A percentile compares a stretch with the other conserved stretches of the same genome.
These are phyloP conservation scores for Colius striatus DNA, from an alignment of 2,113 vertebrate species.

Conservation along the genomic window DNA sequence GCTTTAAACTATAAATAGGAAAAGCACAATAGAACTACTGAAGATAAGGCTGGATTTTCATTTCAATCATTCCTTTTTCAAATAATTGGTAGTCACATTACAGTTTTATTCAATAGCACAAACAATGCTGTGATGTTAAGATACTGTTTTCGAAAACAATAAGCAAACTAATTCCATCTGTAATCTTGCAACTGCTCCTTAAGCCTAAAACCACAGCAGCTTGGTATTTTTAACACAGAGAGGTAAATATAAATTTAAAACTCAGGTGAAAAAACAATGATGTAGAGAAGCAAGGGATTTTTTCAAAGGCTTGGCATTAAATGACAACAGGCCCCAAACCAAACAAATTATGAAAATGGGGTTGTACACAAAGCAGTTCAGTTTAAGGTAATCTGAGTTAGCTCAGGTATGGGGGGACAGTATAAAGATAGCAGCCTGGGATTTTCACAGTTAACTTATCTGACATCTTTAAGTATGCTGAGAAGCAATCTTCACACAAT, in stretches of 20 bases:
- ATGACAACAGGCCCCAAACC: neutral
- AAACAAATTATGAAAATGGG: neutral
- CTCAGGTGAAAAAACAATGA: neutral
- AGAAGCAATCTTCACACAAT: neutral
- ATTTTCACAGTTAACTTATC: neutral
- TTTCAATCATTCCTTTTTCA: neutral
- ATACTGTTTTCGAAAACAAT: neutral
- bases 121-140: neutral
- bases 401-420: neutral
- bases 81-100: neutral
- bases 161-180: neutral
- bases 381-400: neutral
- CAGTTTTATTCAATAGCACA: neutral
- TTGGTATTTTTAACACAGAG: neutral
- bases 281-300: neutral
- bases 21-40: neutral
- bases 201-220: neutral
- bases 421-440: neutral
- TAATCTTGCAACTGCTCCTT: neutral
- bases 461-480: neutral
- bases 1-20: conserved; percentile 7
- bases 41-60: conserved; percentile 36
- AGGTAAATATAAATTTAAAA: neutral
- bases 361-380: neutral
- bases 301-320: neutral